Evolutionary conservation across 1,140 invertebrate genomes (phyloP).

Genomic region (Armadillidium nasatum): DNA sequence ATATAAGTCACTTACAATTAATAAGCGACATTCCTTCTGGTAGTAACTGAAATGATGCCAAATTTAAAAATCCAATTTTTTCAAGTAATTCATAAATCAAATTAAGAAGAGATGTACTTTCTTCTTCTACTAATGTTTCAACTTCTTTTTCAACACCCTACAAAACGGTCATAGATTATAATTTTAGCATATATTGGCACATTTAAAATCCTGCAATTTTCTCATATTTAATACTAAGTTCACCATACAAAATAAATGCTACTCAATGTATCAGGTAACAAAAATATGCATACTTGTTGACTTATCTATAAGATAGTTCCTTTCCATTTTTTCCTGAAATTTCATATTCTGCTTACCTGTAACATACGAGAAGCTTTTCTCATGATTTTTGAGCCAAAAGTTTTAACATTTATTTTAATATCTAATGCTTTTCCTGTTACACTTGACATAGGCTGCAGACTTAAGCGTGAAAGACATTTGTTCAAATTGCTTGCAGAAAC

Average conservation of each 20-base stretch:
- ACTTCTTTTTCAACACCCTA: not conserved
- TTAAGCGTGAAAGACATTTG: no score
- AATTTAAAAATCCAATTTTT: not conserved
- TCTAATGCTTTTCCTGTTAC: not conserved
- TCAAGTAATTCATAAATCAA: not conserved
- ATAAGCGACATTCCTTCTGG: not conserved
- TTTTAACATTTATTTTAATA: not conserved
- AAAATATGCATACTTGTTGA: no score
- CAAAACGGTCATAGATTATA: not conserved
- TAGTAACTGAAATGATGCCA: not conserved
- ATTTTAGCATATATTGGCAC: no score
- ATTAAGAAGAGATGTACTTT: not conserved
- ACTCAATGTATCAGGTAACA: no score
- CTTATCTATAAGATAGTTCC: no score
- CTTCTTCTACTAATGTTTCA: not conserved
- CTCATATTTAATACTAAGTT: no score
- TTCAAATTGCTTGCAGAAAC: no score
- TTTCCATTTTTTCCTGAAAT: no score
- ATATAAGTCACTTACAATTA: not conserved
- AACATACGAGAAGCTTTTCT: not conserved
- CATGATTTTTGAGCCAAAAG: not conserved
- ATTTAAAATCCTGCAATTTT: no score
- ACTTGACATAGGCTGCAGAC: no score
- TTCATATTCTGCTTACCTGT: not conserved
- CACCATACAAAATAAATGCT: no score